Evolutionary conservation across 2,888 invertebrate genomes (phyloP), one percentile per base, ranked within the genome.

Genomic region (Lycaena phlaeas): DNA sequence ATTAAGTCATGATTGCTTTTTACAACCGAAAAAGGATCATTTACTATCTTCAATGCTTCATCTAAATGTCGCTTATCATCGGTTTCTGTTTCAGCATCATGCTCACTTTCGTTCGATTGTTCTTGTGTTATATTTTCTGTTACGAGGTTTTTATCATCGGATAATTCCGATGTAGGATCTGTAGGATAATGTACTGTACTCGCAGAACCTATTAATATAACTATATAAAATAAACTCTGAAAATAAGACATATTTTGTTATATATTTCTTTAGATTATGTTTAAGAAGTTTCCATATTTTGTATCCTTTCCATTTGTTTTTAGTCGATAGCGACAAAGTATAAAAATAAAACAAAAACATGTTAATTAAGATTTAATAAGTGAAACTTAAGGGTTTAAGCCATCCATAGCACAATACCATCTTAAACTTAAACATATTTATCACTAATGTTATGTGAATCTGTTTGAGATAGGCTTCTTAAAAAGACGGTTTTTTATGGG

Each of bases 41-140:
- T 52, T 4, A 84, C 68, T 30, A 67, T 66, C 51, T 59, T 72
- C 72, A 84, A 68, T 2, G 84, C 84, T 31, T 77, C 75, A 14
- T 76, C 74, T 51, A 84, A 52, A 50, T 68, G 78, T 45, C 69
- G 72, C 46, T 76, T 79, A 18, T 79, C 79, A 50, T 79, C 78
- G n/a, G 56, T 42, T 14, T 78, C 77, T 12, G 56, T 63, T 47
- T 81, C 81, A 18, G 73, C 50, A 60, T 82, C 81, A 44, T 73
- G 75, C 2, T 76, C 69, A 30, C 79, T 76, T 59, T 77, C 77
- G 38, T 79, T 76, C 0, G 76, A 78, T 31, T 57, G 54, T 2
- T 78, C 76, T 10, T 42, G n/a, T n/a, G 74, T 76, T 59, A 60
- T 78, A 46, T 76, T 73, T 38, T 45, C 46, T 64, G 71, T 42